Base-by-base conservation (phyloP, 64 coral and sea anemone species). In the Stylophora pistillata region DNA sequence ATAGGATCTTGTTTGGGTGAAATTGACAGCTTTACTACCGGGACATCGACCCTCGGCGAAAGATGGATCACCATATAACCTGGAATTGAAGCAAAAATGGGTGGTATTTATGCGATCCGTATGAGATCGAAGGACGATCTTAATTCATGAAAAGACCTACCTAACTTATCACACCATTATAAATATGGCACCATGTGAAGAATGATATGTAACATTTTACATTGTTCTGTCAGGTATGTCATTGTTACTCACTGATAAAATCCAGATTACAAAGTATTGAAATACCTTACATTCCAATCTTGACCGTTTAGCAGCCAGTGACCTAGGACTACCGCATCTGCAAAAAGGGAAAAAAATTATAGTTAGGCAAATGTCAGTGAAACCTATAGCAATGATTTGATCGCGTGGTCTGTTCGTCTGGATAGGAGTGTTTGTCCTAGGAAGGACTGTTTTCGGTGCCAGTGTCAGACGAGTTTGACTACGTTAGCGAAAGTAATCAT, bases 261-360 rank as follows among this genome's bases (percentile, higher is more conserved):
- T 7, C 7, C 37, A 47, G 7, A 47, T 47, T 7, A 47, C 37
- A 47, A 47, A 47, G 7, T 47, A 4, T 47, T 47, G 3, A n/a
- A 47, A 47, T 47, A 81, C 78, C 56, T 81, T 81, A 81, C 4
- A 16, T 60, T 2, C 15, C 32, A 0, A 15, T 81, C 78, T 1
- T 33, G n/a, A 0, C 56, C 78, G 33, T 81, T 61, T 30, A 81
- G 78, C 55, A 81, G 16, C 78, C 78, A 81, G 29, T 81, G 56
- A 17, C 55, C 56, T 20, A 81, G 56, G 15, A 81, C 17, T 60
- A 21, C 78, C 55, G 20, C 61, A 33, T 81, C 78, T 81, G 23
- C 5, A 80, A 80, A 80, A 25, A 60, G 30, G 60, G 18, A 29
- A 41, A 34, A 28, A 21, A n/a, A 71, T 25, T 3, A 71, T 27